Percentiles rank a stretch among this genome's conserved stretches.
These are phyloP conservation scores for Notodonta dromedarius DNA, from an alignment of 2,888 invertebrate genomes.

Conservation along the genomic window DNA sequence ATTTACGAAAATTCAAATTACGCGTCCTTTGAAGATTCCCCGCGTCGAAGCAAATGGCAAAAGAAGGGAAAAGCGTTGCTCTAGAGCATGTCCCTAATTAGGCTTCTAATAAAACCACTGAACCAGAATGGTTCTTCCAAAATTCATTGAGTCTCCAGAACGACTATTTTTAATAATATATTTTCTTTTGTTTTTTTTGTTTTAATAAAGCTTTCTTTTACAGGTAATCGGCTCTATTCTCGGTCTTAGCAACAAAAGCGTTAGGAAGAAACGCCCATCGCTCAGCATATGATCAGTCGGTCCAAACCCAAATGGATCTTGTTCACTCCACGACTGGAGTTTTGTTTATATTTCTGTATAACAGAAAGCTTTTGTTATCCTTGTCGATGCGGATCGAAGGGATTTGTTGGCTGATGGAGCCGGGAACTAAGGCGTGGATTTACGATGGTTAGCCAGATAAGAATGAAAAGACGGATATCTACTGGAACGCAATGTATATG, in stretches of 20 bases:
- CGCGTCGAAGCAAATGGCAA: too few relatives aligned
- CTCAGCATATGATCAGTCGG: constrained; percentile 87
- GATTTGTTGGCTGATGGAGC: constrained; percentile 53
- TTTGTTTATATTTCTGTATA: constrained; percentile 66
- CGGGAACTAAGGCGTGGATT: constrained; percentile 44
- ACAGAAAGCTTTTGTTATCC: constrained; percentile 64
- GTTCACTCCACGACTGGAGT: constrained; percentile 76
- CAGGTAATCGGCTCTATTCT: constrained; percentile 90
- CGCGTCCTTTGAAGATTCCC: too few relatives aligned
- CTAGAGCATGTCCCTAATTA: too few relatives aligned
- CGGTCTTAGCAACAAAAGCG: constrained; percentile 90
- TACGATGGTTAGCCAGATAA: constrained; percentile 41
- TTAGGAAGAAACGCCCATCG: constrained; percentile 91
- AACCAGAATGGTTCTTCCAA: too few relatives aligned
- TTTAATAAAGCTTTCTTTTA: neutral
- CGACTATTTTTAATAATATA: too few relatives aligned
- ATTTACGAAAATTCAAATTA: too few relatives aligned
- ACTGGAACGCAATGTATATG: constrained; percentile 16
- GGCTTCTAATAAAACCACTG: too few relatives aligned
- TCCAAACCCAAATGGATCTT: constrained; percentile 46
- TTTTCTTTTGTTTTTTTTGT: too few relatives aligned
- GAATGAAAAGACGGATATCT: constrained; percentile 35
- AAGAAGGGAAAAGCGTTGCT: too few relatives aligned
- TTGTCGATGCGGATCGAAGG: constrained; percentile 51
- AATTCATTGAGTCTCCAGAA: too few relatives aligned